These are phyloP conservation scores for Engraulis encrasicolus DNA, from an alignment of 2,113 vertebrate genomes.

Conservation along the genomic window DNA sequence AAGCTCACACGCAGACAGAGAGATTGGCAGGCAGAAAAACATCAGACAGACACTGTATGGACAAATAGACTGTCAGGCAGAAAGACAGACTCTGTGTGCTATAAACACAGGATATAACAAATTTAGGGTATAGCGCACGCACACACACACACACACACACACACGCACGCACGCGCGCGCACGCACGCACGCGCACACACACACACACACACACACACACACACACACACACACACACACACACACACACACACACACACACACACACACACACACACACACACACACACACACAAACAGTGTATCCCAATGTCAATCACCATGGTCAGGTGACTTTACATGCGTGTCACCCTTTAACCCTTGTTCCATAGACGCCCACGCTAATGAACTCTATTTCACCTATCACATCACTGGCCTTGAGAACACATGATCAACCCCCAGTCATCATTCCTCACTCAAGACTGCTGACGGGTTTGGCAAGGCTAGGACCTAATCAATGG, in stretches of 20 bases:
- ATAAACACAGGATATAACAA: too few species aligned
- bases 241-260: neutral
- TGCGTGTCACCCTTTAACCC: neutral
- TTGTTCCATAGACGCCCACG: neutral
- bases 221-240: neutral
- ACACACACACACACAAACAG: neutral
- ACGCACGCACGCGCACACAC: neutral
- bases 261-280: neutral
- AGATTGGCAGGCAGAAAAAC: too few species aligned
- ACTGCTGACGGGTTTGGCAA: too few species aligned
- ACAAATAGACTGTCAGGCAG: too few species aligned
- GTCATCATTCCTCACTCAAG: too few species aligned
- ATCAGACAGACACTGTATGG: too few species aligned
- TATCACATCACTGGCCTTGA: neutral
- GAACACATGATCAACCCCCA: neutral
- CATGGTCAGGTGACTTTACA: neutral
- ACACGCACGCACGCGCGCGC: too few species aligned
- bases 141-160: too few species aligned
- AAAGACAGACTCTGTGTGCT: too few species aligned
- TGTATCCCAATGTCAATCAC: neutral
- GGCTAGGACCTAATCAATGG: too few species aligned
- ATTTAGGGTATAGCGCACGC: too few species aligned
- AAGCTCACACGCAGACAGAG: too few species aligned
- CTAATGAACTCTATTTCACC: neutral
- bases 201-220: constrained; percentile 6